A percentile compares a stretch with the other conserved stretches of the same genome.
These are phyloP conservation scores for Homarus gammarus DNA, from an alignment of 2,888 invertebrate genomes.

Conservation along the genomic window DNA sequence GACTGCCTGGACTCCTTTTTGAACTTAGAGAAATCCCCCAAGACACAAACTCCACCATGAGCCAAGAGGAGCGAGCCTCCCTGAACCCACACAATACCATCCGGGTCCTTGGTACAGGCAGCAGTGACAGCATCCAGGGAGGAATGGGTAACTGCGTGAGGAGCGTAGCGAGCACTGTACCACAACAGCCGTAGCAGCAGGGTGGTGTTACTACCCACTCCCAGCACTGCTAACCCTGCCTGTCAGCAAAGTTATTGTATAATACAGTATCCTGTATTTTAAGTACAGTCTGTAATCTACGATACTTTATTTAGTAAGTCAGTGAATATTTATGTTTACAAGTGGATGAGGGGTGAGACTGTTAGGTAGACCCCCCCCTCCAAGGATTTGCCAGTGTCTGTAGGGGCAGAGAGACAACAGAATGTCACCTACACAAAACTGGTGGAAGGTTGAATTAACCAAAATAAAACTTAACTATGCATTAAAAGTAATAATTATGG, in stretches of 20 bases:
- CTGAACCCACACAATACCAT: conserved; percentile 74
- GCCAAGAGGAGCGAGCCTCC: conserved; percentile 76
- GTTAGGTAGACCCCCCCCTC: too few species aligned
- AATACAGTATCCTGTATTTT: too few species aligned
- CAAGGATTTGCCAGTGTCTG: too few species aligned
- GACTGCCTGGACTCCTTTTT: conserved; percentile 65
- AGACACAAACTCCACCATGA: conserved; percentile 76
- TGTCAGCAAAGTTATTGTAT: background rate
- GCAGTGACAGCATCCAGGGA: conserved; percentile 47
- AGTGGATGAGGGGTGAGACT: too few species aligned
- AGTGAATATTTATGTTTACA: too few species aligned
- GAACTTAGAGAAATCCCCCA: conserved; percentile 76
- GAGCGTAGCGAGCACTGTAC: conserved; percentile 53
- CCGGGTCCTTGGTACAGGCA: conserved; percentile 19
- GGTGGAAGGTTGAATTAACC: too few species aligned
- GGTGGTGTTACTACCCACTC: conserved; percentile 64
- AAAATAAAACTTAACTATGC: too few species aligned
- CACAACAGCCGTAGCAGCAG: conserved; percentile 50
- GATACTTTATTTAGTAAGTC: too few species aligned
- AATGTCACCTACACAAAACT: too few species aligned
- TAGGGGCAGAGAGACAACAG: too few species aligned
- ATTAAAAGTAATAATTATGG: too few species aligned
- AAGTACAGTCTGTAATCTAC: too few species aligned
- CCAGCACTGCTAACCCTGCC: conserved; percentile 68
- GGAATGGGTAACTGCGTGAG: conserved; percentile 58